Conservation (phyloP, 2,888 invertebrate species). For the Phytoseiulus persimilis region DNA sequence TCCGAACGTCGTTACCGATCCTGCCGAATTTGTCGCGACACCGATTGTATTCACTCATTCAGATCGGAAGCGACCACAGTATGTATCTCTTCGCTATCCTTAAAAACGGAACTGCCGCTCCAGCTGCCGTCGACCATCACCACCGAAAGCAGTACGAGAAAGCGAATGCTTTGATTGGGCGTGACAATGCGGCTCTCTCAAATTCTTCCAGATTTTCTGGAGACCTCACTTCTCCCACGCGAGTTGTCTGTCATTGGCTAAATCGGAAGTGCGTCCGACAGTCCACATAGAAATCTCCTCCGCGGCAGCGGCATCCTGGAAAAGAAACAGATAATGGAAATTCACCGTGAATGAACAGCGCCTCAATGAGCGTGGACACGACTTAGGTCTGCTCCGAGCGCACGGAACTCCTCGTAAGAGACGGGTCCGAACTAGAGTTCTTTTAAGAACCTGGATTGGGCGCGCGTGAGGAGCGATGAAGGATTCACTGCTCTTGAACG, state of each 20-base stretch:
- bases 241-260: not conserved
- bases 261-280: not conserved
- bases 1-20: not conserved
- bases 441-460: no score
- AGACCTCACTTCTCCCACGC: slow-evolving; percentile 5
- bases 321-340: not conserved
- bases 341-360: not conserved
- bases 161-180: not conserved
- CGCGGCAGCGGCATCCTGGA: not conserved
- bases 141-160: not conserved
- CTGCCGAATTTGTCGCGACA: not conserved
- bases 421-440: not conserved
- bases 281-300: not conserved
- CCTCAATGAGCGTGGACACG: not conserved
- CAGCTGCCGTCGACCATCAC: not conserved
- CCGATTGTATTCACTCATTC: not conserved
- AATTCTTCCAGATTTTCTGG: not conserved
- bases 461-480: no score
- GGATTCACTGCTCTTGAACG: no score
- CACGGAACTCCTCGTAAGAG: not conserved
- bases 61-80: not conserved
- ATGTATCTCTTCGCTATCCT: not conserved
- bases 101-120: not conserved
- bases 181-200: not conserved
- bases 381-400: not conserved